Evolutionary conservation across 2,888 invertebrate genomes (phyloP), one percentile per base, ranked within the genome.

Genomic region (Malachius bipustulatus): DNA sequence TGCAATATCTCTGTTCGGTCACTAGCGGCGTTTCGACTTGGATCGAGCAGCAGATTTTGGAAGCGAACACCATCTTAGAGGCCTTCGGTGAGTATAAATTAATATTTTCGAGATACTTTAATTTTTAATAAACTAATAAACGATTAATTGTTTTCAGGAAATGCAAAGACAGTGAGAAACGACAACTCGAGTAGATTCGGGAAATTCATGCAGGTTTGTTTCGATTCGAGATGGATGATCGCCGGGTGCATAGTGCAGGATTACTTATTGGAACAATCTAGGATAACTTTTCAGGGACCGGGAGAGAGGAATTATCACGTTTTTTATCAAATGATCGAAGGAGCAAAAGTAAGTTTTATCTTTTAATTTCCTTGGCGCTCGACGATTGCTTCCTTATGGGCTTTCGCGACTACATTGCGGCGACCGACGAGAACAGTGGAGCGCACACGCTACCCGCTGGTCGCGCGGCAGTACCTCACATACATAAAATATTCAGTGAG

Each of bases 41-140:
- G 90, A 85, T 90, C n/a, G 89, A 91, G 56, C 89, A 91, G 58
- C 90, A 91, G 67, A 91, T 91, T 49, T 70, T 91, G 14, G 91
- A 91, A 61, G 90, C 90, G 4, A 90, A 91, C 58, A 90, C 89
- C 9, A 88, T 91, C 45, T 67, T 91, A 30, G 90, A 91, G 65
- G 88, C 90, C 24, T 91, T 91, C 57, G 90, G 90, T 85, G 67
- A 69, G 67, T 56, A 19, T 4, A 10, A 32, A 14, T 37, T 34
- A 10, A 6, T 14, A 28, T 26, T 14, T 19, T 26, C n/a, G n/a
- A n/a, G n/a, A n/a, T n/a, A n/a, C n/a, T n/a, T n/a, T n/a, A n/a
- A n/a, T n/a, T n/a, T n/a, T n/a, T n/a, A 19, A n/a, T n/a, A 8
- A 19, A 19, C 24, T 19, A 19, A 19, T 19, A 19, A 15, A 10